Base-by-base conservation (phyloP, 2,113 vertebrate species). In the Riparia riparia region DNA sequence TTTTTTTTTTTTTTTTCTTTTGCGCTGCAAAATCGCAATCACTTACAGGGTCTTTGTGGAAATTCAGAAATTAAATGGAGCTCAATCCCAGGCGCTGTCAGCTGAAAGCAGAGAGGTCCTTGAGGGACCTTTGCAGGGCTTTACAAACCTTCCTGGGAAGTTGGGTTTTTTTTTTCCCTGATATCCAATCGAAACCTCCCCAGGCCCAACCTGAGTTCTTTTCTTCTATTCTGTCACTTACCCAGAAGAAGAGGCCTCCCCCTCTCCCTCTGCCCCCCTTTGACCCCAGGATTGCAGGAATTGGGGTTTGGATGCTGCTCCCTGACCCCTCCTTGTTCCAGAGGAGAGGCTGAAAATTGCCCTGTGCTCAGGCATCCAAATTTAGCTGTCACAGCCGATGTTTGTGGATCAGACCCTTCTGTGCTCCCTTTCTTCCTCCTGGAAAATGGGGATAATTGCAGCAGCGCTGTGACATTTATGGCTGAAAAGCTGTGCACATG, bases 11-110 rank as follows among this genome's bases (percentile, higher is more conserved):
- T 37, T 37, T 37, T 86, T 96, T 90, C 10, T 86, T 96, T 90
- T 90, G 73, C 71, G 18, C 88, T 94, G 92, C 90, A 92, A 97
- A 98, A 94, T 96, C 89, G 93, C 97, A 97, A 95, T 96, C 96
- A 94, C 96, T 98, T 95, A 93, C 61, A 57, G 93, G 44, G 90
- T 76, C 95, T 97, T 97, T 95, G 96, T 28, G 34, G 93, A 97
- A 97, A 96, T 95, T 89, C 90, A 86, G 79, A 77, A 97, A 97
- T 97, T 96, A 98, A 98, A 98, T 95, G 80, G 71, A 93, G 88
- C 92, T 96, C 86, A 93, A 83, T 91, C 95, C 82, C 42, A 83
- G 86, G 95, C 84, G 31, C 63, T 49, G 95, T 94, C 95, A 95
- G 93, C 95, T 97, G 95, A 73, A 97, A 97, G 84, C 22, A 53